Percentiles rank a stretch among this genome's conserved stretches.
phyloP scores from a whole-genome alignment of 2,888 invertebrate species.

The Euclidia mi region DNA sequence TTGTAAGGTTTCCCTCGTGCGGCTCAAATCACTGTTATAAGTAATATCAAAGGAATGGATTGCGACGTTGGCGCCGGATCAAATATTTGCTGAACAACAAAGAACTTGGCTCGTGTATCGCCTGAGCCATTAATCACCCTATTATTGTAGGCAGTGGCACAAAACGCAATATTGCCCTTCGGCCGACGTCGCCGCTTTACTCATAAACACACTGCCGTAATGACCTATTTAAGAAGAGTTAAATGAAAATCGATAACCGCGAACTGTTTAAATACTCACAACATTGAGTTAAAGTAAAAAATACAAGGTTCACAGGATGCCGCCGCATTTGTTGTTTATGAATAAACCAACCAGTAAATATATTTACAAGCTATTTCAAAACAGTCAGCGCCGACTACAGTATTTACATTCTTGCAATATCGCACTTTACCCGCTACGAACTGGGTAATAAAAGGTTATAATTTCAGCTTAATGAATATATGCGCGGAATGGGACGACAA shows the following conservation, averaged over 20 bases:
- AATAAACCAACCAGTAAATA: slow-evolving; percentile 6
- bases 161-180: slow-evolving; percentile 86
- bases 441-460: too few relatives aligned
- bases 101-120: slow-evolving; percentile 82
- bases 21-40: slow-evolving; percentile 63
- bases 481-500: too few relatives aligned
- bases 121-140: slow-evolving; percentile 85
- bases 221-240: slow-evolving; percentile 83
- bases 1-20: slow-evolving; percentile 51
- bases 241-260: slow-evolving; percentile 84
- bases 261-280: slow-evolving; percentile 59
- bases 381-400: too few relatives aligned
- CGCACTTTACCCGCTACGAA: too few relatives aligned
- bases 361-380: too few relatives aligned
- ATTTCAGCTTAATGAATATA: too few relatives aligned
- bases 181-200: slow-evolving; percentile 72
- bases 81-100: slow-evolving; percentile 87
- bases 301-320: slow-evolving; percentile 19
- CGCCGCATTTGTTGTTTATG: slow-evolving; percentile 12
- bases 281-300: slow-evolving; percentile 48
- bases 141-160: slow-evolving; percentile 82
- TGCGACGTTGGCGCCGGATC: slow-evolving; percentile 76
- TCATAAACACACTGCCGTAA: slow-evolving; percentile 83
- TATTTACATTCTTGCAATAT: too few relatives aligned
- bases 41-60: slow-evolving; percentile 79